A percentile compares a stretch with the other conserved stretches of the same genome.
These are phyloP conservation scores for Adelphocoris suturalis DNA, from an alignment of 2,888 invertebrate genomes.

Conservation along the genomic window DNA sequence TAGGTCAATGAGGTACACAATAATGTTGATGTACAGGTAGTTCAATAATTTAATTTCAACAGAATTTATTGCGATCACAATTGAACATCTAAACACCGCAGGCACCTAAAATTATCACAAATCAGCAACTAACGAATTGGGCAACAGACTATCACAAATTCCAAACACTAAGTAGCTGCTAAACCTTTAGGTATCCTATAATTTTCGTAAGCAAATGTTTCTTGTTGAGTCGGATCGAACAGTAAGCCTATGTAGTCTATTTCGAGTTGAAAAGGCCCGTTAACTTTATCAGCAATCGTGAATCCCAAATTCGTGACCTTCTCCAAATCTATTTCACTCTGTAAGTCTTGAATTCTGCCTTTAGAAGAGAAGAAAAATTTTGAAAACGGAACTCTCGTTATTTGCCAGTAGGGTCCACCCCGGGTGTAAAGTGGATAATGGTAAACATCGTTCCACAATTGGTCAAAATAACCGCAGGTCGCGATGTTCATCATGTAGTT, in stretches of 20 bases:
- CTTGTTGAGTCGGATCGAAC: conserved; percentile 86
- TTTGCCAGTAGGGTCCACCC: conserved; percentile 99
- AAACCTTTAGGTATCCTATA: conserved; percentile 86
- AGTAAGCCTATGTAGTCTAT: conserved; percentile 95
- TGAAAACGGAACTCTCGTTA: conserved; percentile 94
- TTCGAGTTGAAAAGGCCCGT: conserved; percentile 93
- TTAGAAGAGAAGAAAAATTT: conserved; percentile 91
- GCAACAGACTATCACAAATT: no score
- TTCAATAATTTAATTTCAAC: no score
- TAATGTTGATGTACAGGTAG: no score
- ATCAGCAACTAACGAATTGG: no score
- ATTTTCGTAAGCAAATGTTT: conserved; percentile 96
- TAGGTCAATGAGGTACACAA: no score
- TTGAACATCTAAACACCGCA: no score
- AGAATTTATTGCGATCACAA: no score
- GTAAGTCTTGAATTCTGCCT: conserved; percentile 92
- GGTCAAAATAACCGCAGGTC: conserved; percentile 87
- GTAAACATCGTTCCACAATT: conserved; percentile 93
- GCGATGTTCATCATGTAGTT: conserved; percentile 91
- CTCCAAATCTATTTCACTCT: conserved; percentile 82
- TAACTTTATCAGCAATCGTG: conserved; percentile 87
- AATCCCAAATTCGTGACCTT: conserved; percentile 89
- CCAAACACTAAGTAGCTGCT: conserved; percentile 79
- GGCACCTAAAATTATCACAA: no score
- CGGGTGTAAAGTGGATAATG: conserved; percentile 93